phyloP scores from a whole-genome alignment of 2,113 vertebrate genomes.

The Rallus limicola region DNA sequence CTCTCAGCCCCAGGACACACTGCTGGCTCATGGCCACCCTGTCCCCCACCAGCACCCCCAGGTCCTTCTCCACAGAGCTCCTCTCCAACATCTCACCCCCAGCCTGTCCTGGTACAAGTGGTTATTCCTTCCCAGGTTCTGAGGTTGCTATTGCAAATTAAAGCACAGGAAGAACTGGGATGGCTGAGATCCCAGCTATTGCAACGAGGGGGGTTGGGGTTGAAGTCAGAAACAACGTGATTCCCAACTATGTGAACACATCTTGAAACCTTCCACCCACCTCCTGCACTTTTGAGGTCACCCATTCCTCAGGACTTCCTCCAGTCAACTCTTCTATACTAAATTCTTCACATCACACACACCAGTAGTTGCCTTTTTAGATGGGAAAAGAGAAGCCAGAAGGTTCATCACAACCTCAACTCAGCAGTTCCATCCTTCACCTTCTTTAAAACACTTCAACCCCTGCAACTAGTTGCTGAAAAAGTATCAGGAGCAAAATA shows the following conservation, averaged over 20 bases:
- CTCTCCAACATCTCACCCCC: no score
- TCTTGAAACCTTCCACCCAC: not conserved
- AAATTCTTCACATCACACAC: not conserved
- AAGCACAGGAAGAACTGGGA: not conserved
- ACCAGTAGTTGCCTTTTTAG: not conserved
- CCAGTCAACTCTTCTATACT: not conserved
- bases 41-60: no score
- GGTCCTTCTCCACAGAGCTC: no score
- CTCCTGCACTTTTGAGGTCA: not conserved
- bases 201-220: not conserved
- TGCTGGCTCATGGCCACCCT: no score
- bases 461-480: not conserved
- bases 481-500: not conserved
- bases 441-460: not conserved
- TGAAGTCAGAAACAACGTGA: not conserved
- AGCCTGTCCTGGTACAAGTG: no score
- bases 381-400: not conserved
- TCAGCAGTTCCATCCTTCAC: not conserved
- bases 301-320: not conserved
- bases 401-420: not conserved
- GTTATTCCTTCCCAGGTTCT: not conserved
- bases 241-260: not conserved
- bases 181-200: not conserved
- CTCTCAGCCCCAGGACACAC: no score
- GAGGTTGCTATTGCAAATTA: not conserved